These are phyloP conservation scores for Leptinotarsa haldemani DNA, from an alignment of 2,888 invertebrate species.

Conservation along the genomic window DNA sequence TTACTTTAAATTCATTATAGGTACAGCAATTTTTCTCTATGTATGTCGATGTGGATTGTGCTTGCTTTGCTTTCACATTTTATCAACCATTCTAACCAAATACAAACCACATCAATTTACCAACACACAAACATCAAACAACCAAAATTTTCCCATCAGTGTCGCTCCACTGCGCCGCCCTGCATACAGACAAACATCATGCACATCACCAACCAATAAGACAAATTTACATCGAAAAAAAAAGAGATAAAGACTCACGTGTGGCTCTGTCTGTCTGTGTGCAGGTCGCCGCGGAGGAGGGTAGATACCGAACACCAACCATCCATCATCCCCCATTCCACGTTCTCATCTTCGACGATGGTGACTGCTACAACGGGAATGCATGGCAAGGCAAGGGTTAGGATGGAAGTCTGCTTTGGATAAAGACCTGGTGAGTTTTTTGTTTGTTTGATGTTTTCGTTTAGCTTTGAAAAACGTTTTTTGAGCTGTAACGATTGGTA, in stretches of 20 bases:
- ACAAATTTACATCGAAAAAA: conserved; percentile 45
- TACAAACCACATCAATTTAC: conserved; percentile 35
- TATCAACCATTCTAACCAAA: conserved; percentile 25
- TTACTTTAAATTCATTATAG: too few relatives aligned
- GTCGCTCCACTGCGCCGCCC: conserved; percentile 59
- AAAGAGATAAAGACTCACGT: conserved; percentile 57
- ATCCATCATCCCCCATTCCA: conserved; percentile 19
- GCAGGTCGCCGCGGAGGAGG: conserved; percentile 68
- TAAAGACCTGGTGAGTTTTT: neutral
- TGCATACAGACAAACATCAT: conserved; percentile 67
- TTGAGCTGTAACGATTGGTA: neutral
- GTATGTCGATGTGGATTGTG: conserved; percentile 30
- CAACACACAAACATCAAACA: conserved; percentile 42
- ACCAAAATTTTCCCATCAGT: conserved; percentile 39
- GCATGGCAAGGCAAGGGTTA: neutral
- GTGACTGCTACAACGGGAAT: neutral
- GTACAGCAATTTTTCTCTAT: too few relatives aligned
- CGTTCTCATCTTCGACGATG: conserved; percentile 22
- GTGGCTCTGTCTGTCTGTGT: conserved; percentile 72
- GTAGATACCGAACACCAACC: conserved; percentile 28
- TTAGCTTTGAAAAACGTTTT: neutral
- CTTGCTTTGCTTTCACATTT: conserved; percentile 21
- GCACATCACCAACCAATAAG: conserved; percentile 65
- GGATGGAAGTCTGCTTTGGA: neutral
- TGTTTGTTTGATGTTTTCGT: neutral